Percentiles rank a stretch among this genome's conserved stretches.
Conservation (phyloP, 92 coral and sea anemone species). For the Scolanthus callimorphus region DNA sequence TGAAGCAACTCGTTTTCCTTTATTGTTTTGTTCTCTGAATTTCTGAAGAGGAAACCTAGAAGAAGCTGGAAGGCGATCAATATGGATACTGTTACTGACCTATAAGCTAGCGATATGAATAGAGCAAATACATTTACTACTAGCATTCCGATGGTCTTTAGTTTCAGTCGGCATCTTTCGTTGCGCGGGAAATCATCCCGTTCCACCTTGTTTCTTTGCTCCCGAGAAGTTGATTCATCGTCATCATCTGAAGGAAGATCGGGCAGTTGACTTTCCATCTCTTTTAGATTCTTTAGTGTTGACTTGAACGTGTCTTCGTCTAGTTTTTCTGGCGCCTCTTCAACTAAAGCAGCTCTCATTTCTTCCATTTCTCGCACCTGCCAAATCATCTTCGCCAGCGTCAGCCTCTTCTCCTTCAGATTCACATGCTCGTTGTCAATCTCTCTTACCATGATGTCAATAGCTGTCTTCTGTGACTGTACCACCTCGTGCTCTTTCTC, state of each 20-base stretch:
- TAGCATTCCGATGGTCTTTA: slow-evolving; percentile 31
- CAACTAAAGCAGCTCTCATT: slow-evolving; percentile 60
- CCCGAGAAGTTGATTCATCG: slow-evolving; percentile 14
- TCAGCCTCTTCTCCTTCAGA: slow-evolving; percentile 57
- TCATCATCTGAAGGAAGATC: too few species aligned
- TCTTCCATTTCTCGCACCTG: slow-evolving; percentile 80
- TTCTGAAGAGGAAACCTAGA: slow-evolving; percentile 14
- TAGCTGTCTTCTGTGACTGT: slow-evolving; percentile 71
- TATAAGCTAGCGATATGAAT: slow-evolving; percentile 37
- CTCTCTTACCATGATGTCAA: slow-evolving; percentile 71
- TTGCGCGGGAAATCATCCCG: not conserved
- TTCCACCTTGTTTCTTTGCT: not conserved
- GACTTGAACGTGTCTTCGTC: slow-evolving; percentile 38
- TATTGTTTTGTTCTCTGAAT: slow-evolving; percentile 5
- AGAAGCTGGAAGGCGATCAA: slow-evolving; percentile 55
- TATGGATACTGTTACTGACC: slow-evolving; percentile 48
- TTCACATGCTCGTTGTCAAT: slow-evolving; percentile 77
- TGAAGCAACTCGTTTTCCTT: slow-evolving; percentile 24
- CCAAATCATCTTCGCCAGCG: slow-evolving; percentile 75
- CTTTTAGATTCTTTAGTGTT: slow-evolving; percentile 40
- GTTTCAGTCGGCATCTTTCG: not conserved
- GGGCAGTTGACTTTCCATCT: slow-evolving; percentile 32
- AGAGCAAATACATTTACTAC: slow-evolving; percentile 33
- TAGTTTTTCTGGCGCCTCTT: slow-evolving; percentile 17
- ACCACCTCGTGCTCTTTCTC: slow-evolving; percentile 80